phyloP scores from a whole-genome alignment of 2,113 vertebrate species.

The Rhynchomys soricoides region DNA sequence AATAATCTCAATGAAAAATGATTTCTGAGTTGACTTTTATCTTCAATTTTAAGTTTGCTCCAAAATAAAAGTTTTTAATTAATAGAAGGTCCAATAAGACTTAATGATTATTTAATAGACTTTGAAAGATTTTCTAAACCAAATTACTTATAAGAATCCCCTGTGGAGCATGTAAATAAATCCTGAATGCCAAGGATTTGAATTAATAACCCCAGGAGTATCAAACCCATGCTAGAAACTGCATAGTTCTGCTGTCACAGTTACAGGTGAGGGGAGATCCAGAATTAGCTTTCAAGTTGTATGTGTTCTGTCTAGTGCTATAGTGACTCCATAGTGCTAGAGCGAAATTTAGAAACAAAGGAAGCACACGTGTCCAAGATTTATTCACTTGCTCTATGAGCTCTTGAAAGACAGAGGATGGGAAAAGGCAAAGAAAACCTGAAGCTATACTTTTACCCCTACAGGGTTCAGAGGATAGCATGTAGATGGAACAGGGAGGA shows the following conservation, averaged over 20 bases:
- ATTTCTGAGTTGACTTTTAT: neutral
- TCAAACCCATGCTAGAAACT: neutral
- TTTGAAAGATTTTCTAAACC: constrained; percentile 37
- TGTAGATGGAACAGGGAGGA: neutral
- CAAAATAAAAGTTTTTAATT: constrained; percentile 33
- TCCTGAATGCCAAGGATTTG: constrained; percentile 2
- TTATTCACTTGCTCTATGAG: neutral
- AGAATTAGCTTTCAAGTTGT: neutral
- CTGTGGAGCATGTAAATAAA: neutral
- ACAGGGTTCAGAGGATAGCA: neutral
- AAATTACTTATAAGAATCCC: neutral
- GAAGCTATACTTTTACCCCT: neutral
- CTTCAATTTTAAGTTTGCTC: constrained; percentile 27
- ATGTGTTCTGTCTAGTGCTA: too few relatives aligned
- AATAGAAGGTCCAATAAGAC: neutral
- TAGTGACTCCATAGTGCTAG: neutral
- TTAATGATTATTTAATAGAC: neutral
- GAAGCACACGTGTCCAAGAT: neutral
- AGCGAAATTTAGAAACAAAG: neutral
- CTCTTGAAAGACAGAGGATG: neutral
- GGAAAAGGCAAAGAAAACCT: neutral
- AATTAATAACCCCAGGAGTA: neutral
- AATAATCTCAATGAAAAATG: constrained; percentile 16
- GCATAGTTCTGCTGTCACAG: neutral
- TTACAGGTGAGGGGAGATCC: neutral